Conservation (phyloP, 2,797 vertebrate species). For the Sylvia borin region DNA sequence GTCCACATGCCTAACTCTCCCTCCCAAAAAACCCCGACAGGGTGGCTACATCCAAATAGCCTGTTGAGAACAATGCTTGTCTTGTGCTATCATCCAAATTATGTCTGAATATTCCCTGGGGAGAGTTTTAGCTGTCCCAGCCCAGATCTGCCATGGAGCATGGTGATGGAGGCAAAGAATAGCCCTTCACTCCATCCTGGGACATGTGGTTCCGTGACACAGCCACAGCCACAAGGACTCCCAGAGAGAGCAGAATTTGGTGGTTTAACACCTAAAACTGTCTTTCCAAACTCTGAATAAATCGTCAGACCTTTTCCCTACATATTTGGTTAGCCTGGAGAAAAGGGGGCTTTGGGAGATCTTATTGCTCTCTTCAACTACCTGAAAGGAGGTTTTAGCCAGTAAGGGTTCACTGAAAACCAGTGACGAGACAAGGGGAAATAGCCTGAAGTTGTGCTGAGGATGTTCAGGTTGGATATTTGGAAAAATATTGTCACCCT, state of each 20-base stretch:
- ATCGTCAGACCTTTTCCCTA: background rate
- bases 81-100: background rate
- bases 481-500: background rate
- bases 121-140: background rate
- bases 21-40: background rate
- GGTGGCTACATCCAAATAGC: background rate
- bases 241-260: background rate
- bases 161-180: rapidly evolving
- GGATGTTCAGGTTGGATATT: background rate
- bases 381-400: background rate
- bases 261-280: background rate
- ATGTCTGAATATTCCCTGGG: background rate
- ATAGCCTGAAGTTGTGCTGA: background rate
- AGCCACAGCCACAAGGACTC: background rate
- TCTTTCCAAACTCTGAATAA: background rate
- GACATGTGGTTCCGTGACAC: background rate
- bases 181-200: rapidly evolving
- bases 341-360: background rate
- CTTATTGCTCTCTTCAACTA: background rate
- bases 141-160: background rate
- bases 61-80: background rate
- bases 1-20: conserved; percentile 19
- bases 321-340: background rate
- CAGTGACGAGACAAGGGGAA: rapidly evolving
- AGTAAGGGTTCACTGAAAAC: background rate